Evolutionary conservation across 1,140 invertebrate genomes (phyloP).

Genomic region (Drosophila repleta): DNA sequence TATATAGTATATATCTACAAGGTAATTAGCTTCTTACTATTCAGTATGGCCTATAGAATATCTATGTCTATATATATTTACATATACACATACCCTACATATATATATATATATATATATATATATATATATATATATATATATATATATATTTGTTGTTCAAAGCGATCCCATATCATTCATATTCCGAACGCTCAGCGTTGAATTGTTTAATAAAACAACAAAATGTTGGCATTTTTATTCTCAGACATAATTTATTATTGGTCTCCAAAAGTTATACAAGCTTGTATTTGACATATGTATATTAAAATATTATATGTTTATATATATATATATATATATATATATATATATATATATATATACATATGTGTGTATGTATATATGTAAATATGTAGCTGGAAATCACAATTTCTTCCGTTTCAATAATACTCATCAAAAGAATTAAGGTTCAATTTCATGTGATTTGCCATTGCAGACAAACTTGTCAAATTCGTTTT

Average conservation of each 20-base stretch:
- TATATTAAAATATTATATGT: conserved; percentile 29
- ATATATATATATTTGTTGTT: conserved; percentile 41
- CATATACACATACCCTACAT: conserved; percentile 41
- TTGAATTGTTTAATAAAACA: conserved; percentile 69
- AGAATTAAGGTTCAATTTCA: conserved; percentile 16
- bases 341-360: conserved; percentile 51
- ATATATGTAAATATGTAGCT: conserved; percentile 45
- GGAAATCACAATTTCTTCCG: conserved; percentile 67
- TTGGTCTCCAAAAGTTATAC: conserved; percentile 63
- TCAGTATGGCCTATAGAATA: too few relatives aligned
- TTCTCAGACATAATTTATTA: conserved; percentile 67
- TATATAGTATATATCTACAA: too few relatives aligned
- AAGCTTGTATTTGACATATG: conserved; percentile 69
- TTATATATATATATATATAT: conserved; percentile 39
- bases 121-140: conserved; percentile 27
- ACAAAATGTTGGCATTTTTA: conserved; percentile 60
- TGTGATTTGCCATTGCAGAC: conserved; percentile 10
- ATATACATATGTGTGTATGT: conserved; percentile 46
- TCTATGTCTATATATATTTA: neutral
- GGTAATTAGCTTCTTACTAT: neutral
- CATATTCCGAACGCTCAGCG: conserved; percentile 1
- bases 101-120: conserved; percentile 39
- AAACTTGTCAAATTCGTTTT: conserved; percentile 31
- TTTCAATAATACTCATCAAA: conserved; percentile 47
- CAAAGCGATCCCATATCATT: neutral